Conservation (phyloP, 2,888 invertebrate genomes). For the Cantharis rustica region DNA sequence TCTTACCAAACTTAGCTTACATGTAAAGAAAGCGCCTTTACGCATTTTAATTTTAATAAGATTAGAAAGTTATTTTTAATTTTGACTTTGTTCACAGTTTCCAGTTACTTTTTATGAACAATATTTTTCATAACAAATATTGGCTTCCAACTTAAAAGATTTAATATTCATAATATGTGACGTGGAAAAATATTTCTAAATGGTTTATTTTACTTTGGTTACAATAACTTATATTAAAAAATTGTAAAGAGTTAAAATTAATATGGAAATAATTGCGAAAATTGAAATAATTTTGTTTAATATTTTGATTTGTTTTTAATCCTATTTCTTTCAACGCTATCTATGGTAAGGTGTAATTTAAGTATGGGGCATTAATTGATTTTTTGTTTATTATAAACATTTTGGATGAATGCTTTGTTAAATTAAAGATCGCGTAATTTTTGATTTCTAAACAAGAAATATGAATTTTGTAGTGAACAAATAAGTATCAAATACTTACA, state of each 20-base stretch:
- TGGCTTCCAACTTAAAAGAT: background rate
- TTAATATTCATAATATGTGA: background rate
- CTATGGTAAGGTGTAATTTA: too few relatives aligned
- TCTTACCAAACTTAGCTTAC: conserved; percentile 20
- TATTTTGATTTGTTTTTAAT: too few relatives aligned
- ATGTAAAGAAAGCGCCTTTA: conserved; percentile 19
- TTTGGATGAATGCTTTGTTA: too few relatives aligned
- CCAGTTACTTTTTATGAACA: conserved; percentile 12
- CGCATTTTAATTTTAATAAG: conserved; percentile 27
- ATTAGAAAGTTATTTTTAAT: conserved; percentile 26
- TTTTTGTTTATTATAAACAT: too few relatives aligned
- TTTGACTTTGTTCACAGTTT: conserved; percentile 23
- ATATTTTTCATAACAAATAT: conserved; percentile 1
- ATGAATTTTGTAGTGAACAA: too few relatives aligned
- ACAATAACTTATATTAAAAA: background rate
- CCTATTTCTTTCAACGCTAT: too few relatives aligned
- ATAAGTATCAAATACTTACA: too few relatives aligned
- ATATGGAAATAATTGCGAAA: background rate
- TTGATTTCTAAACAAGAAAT: too few relatives aligned
- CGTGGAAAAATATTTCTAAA: background rate
- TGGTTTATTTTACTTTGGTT: background rate
- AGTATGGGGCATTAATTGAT: too few relatives aligned
- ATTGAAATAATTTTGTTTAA: background rate
- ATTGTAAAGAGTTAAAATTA: background rate
- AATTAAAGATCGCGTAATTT: too few relatives aligned